Evolutionary conservation across 1,140 invertebrate species (phyloP), one percentile per base, ranked within the genome.

Genomic region (Drosophila athabasca): DNA sequence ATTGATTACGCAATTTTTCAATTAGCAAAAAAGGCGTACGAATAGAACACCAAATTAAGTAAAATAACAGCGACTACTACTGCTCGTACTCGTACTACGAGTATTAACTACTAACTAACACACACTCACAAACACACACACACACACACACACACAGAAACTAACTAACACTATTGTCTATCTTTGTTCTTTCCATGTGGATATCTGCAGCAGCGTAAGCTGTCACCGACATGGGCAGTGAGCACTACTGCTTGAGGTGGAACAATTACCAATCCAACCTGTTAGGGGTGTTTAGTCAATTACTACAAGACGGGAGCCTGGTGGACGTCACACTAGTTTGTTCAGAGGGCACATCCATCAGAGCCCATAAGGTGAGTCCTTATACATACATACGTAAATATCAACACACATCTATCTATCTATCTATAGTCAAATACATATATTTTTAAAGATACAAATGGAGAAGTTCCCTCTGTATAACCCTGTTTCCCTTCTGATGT

Each of bases 211-310:
- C 95, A 95, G 95, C 95, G 95, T 94, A 95, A 96, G 94, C 94
- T 95, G 95, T 94, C 95, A 95, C 95, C 95, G 95, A 96, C 95
- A 96, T 96, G 96, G 96, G 96, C 96, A 97, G 96, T 96, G 96
- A 97, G 95, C 96, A 97, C 94, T 97, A 97, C 95, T 97, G 96
- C 95, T 95, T 97, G 94, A 96, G 96, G 95, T 97, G 96, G 96
- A 97, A 97, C 95, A 97, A 97, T 96, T 96, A 97, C 96, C 96
- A 97, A 95, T 97, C 96, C 94, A 97, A 97, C 95, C 95, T 97
- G 93, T 95, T 97, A 94, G 96, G 96, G 93, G 96, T 97, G 93
- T 97, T 97, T 95, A 97, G 96, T 95, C 96, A 97, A 94, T 95
- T 97, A 93, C 94, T 97, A 92, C 96, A 97, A 94, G 96, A 97